Base-by-base conservation (phyloP, 2,888 invertebrate genomes). In the Antheraea assamensis region DNA sequence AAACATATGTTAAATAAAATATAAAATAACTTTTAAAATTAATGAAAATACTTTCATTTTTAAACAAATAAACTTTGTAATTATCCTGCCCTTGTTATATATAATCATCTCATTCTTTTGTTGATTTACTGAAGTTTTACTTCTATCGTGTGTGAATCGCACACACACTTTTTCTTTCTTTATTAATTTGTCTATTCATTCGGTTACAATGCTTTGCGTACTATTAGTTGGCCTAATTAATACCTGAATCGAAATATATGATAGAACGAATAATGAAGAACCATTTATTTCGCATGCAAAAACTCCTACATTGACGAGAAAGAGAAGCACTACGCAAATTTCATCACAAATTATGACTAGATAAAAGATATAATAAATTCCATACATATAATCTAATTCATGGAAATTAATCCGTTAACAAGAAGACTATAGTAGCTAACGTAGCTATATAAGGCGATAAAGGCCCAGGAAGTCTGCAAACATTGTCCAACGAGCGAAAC, bases 381-480 rank as follows among this genome's bases (percentile, higher is more conserved):
- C 4, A 30, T 64, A 27, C 27, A 30, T 58, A 24, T 58, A 58
- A 58, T 58, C 24, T 24, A 24, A n/a, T 64, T 30, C 0, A 64
- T 27, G 30, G 17, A 30, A 64, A 30, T 30, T 61, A 61, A 15
- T 27, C 61, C 61, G 27, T 13, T 61, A 15, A 61, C 27, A 61
- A 13, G 27, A 61, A 58, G 2, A 27, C 15, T 27, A 15, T 30
- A 61, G 61, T 27, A 27, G 61, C 13, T 64, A 64, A 30, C 61
- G 30, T 27, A 17, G 17, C 30, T 71, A 1, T 30, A 30, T 49
- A 31, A 71, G 31, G 52, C 13, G 52, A 71, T 30, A 52, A 2
- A 47, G 17, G 55, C 10, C 17, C 31, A 73, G 73, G 73, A 70
- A 73, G 73, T 73, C 68, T 55, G 66, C 73, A 47, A 72, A 27